These are phyloP conservation scores for Chinchilla lanigera DNA, from an alignment of 2,113 vertebrate genomes.

Conservation along the genomic window DNA sequence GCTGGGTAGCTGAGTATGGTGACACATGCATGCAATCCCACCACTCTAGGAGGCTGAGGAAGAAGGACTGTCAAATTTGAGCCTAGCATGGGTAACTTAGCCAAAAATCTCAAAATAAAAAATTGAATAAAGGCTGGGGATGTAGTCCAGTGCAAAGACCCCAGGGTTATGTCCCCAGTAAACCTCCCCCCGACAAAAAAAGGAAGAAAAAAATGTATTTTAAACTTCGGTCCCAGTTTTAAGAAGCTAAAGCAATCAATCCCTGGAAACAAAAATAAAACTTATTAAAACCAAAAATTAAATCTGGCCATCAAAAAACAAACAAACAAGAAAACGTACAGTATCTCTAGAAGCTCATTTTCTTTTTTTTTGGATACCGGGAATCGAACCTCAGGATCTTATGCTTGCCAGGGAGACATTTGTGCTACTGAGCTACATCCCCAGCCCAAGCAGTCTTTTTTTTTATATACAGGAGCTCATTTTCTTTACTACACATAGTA, in stretches of 20 bases:
- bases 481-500: neutral
- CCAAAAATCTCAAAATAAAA: neutral
- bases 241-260: constrained; percentile 30
- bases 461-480: neutral
- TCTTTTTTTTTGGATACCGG: too few relatives aligned
- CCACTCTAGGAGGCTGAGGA: neutral
- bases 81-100: neutral
- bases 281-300: constrained; percentile 43
- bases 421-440: too few relatives aligned
- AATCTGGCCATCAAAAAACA: constrained; percentile 53
- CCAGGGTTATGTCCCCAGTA: neutral
- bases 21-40: neutral
- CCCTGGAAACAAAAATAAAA: neutral
- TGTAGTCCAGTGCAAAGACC: neutral
- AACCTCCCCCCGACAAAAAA: neutral
- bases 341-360: constrained; percentile 24
- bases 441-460: too few relatives aligned
- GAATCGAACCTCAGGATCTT: too few relatives aligned
- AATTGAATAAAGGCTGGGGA: neutral
- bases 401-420: too few relatives aligned
- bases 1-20: neutral
- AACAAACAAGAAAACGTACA: constrained; percentile 35
- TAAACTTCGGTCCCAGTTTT: neutral
- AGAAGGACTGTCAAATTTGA: neutral
- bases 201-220: constrained; percentile 13